Base-by-base conservation (phyloP, 2,113 vertebrate species). In the Crocuta crocuta region DNA sequence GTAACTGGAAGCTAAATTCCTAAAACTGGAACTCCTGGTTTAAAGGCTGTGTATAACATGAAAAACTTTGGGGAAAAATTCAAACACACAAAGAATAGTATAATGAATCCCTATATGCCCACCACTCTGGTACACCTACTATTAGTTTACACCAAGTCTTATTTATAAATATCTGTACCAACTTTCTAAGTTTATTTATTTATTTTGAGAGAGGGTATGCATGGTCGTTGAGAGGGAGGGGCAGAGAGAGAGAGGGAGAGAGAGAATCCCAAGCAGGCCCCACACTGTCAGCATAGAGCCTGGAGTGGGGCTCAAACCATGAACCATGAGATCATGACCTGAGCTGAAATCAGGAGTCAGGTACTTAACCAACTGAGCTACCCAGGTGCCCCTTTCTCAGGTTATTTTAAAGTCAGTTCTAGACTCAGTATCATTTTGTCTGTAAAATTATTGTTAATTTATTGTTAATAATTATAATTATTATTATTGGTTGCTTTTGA, bases 401-500 rank as follows among this genome's bases (percentile, higher is more conserved):
- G 63, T 65, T 65, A 65, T 58, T 97, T 83, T 97, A 74, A 95
- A 76, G 16, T 63, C 5, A 84, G 4, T 45, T 28, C 11, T 66
- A 94, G 8, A 50, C 21, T 78, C 31, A 48, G 2, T 76, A 70
- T 66, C 3, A 35, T 94, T 89, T 94, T 89, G 53, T 84, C 28
- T 26, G 15, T 95, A 92, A 92, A 5, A 39, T 39, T 39, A 39
- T 39, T 39, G 39, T 39, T 39, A 39, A 39, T 39, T 39, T 39
- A 39, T 39, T 39, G 39, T 39, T 39, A 39, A 39, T 39, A 39
- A 39, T 39, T 39, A 39, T 39, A 39, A 3, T 39, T 39, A 39
- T 39, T 91, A 87, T 83, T 70, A 55, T 91, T 78, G 93, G 55
- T 86, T 89, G n/a, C 43, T 96, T 79, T 94, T 97, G 0, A 58